phyloP scores from a whole-genome alignment of 1,140 invertebrate species.

The Lethocerus indicus region DNA sequence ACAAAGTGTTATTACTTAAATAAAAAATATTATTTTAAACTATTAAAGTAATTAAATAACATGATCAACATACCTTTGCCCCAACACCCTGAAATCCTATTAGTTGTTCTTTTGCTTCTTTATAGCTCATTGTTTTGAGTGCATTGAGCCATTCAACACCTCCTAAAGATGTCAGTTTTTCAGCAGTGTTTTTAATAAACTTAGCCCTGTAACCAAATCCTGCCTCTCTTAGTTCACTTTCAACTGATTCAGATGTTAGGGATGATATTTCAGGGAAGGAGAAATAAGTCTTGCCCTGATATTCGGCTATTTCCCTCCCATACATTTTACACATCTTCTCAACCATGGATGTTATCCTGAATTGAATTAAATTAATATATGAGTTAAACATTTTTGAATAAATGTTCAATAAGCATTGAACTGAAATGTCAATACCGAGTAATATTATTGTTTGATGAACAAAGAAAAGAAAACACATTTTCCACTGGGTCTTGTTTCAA shows the following conservation, averaged over 20 bases:
- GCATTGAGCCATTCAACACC: slow-evolving; percentile 50
- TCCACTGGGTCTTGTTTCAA: slow-evolving; percentile 84
- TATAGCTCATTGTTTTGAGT: slow-evolving; percentile 48
- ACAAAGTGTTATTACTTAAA: neutral
- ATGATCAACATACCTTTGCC: slow-evolving; percentile 45
- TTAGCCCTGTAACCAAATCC: slow-evolving; percentile 88
- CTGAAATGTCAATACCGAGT: slow-evolving; percentile 36
- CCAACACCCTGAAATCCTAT: slow-evolving; percentile 72
- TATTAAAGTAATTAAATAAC: neutral
- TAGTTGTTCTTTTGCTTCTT: slow-evolving; percentile 51
- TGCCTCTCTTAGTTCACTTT: slow-evolving; percentile 50
- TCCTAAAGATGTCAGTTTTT: slow-evolving; percentile 44
- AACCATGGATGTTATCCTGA: slow-evolving; percentile 77
- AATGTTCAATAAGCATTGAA: neutral
- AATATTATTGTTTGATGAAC: slow-evolving; percentile 95
- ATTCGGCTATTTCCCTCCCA: slow-evolving; percentile 51
- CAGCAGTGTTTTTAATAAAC: slow-evolving; percentile 60
- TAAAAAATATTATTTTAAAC: neutral
- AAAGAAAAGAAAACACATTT: slow-evolving; percentile 91
- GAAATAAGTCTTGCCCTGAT: slow-evolving; percentile 49
- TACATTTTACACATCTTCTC: slow-evolving; percentile 73
- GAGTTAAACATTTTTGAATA: neutral
- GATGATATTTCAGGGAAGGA: slow-evolving; percentile 61
- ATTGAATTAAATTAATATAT: slow-evolving; percentile 13
- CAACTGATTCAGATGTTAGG: slow-evolving; percentile 41